These are phyloP conservation scores for Liposcelis brunnea DNA, from an alignment of 2,888 invertebrate genomes.

Conservation along the genomic window DNA sequence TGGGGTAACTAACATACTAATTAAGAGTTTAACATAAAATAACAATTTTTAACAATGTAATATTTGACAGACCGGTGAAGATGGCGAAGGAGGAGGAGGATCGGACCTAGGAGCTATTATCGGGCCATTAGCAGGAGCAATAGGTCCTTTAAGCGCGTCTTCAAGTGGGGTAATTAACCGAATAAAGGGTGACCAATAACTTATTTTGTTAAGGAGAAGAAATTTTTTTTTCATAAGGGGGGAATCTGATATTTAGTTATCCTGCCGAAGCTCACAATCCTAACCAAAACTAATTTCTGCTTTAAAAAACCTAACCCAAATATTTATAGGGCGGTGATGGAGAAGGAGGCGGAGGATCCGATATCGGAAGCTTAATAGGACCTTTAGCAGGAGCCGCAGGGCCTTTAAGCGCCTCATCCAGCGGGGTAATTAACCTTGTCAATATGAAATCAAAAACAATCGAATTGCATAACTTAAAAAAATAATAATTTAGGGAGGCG, in stretches of 20 bases:
- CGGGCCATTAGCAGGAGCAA: not conserved
- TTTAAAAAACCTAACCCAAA: too few species aligned
- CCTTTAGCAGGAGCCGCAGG: not conserved
- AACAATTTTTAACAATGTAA: too few species aligned
- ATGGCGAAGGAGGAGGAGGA: conserved; percentile 1
- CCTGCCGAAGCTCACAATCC: too few species aligned
- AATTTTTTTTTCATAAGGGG: too few species aligned
- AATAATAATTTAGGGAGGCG: not conserved
- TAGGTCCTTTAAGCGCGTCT: not conserved
- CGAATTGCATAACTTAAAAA: too few species aligned
- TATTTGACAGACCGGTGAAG: not conserved
- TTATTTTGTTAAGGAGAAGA: too few species aligned
- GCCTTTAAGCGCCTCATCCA: not conserved
- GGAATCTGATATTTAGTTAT: too few species aligned
- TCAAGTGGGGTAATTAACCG: conserved; percentile 1
- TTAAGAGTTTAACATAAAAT: too few species aligned
- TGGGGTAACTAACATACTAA: not conserved
- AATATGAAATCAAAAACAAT: too few species aligned
- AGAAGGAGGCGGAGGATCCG: not conserved
- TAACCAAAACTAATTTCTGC: too few species aligned
- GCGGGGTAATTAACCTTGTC: not conserved
- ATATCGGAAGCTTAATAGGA: not conserved
- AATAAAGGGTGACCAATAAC: not conserved
- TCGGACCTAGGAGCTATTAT: not conserved
- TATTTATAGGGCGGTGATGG: too few species aligned